Evolutionary conservation across 2,888 invertebrate genomes (phyloP).

Genomic region (Caenorhabditis panamensis): DNA sequence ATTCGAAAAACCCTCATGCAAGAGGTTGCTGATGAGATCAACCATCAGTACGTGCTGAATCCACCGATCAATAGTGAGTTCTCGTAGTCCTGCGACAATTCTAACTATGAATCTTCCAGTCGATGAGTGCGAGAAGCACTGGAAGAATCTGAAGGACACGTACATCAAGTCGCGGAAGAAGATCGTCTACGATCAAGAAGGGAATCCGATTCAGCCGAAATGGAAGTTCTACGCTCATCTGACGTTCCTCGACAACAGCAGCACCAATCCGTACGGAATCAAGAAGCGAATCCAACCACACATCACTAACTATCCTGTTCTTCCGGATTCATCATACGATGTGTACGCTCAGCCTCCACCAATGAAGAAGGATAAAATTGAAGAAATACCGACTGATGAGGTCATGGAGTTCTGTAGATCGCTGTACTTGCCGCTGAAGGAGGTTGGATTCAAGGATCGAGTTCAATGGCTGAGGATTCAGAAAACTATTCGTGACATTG

Average conservation of each 20-base stretch:
- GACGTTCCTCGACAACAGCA: constrained; percentile 45
- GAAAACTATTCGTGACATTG: constrained; percentile 61
- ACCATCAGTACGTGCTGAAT: constrained; percentile 45
- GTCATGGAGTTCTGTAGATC: constrained; percentile 65
- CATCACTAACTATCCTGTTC: constrained; percentile 8
- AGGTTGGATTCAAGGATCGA: constrained; percentile 63
- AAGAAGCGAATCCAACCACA: constrained; percentile 20
- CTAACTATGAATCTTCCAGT: constrained; percentile 34
- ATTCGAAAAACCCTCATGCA: constrained; percentile 51
- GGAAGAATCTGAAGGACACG: constrained; percentile 69
- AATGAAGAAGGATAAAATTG: constrained; percentile 35
- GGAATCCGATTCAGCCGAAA: constrained; percentile 62
- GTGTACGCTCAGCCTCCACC: not conserved
- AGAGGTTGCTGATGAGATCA: constrained; percentile 58
- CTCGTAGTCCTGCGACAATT: not conserved
- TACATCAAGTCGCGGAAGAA: constrained; percentile 63
- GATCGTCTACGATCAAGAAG: constrained; percentile 58
- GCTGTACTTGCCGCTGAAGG: constrained; percentile 55
- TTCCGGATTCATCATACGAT: not conserved
- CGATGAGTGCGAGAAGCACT: constrained; percentile 67
- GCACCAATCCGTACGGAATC: not conserved
- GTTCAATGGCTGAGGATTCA: constrained; percentile 54
- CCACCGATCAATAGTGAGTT: constrained; percentile 56
- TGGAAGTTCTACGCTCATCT: constrained; percentile 65
- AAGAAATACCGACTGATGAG: constrained; percentile 52